These are phyloP conservation scores for Cassiopea xamachana DNA, from an alignment of 30 jellyfish, hydroid and myxozoan species.

Conservation along the genomic window DNA sequence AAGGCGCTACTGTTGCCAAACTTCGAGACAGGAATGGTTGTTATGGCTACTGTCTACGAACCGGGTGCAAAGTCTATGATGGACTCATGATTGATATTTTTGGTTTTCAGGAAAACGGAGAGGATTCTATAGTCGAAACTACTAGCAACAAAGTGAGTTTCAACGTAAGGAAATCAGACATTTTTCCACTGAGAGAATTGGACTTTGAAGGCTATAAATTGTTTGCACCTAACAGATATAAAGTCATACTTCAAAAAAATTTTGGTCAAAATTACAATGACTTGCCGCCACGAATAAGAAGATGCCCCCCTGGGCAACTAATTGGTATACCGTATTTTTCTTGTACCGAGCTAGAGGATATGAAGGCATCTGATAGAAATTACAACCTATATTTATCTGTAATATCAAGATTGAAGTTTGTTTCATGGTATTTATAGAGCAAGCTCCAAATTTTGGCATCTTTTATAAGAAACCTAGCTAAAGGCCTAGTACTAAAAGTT, in stretches of 20 bases:
- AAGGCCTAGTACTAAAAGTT: too few species aligned
- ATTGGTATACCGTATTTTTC: slow-evolving; percentile 90
- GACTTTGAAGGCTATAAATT: slow-evolving; percentile 77
- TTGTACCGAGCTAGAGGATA: slow-evolving; percentile 57
- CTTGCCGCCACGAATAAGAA: slow-evolving; percentile 26
- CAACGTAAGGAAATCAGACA: slow-evolving; percentile 21
- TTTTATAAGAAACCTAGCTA: too few species aligned
- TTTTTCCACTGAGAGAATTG: slow-evolving; percentile 75
- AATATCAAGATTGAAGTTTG: slow-evolving; percentile 12
- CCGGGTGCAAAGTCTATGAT: slow-evolving; percentile 87
- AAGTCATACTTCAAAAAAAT: slow-evolving; percentile 4
- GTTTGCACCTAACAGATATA: slow-evolving; percentile 60
- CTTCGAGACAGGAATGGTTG: slow-evolving; percentile 82
- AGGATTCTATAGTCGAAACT: slow-evolving; percentile 22
- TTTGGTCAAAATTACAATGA: slow-evolving; percentile 61
- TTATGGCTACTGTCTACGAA: slow-evolving; percentile 67
- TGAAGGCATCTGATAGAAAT: slow-evolving; percentile 15
- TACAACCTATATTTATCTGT: slow-evolving; percentile 9
- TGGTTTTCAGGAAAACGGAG: slow-evolving; percentile 55
- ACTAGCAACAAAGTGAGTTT: slow-evolving; percentile 16
- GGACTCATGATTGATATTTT: slow-evolving; percentile 87
- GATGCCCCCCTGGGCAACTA: slow-evolving; percentile 73
- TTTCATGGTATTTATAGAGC: slow-evolving; percentile 20
- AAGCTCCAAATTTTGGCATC: too few species aligned
- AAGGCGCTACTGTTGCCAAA: slow-evolving; percentile 37